Conservation (phyloP, 2,888 invertebrate genomes). For the Rotaria socialis region DNA sequence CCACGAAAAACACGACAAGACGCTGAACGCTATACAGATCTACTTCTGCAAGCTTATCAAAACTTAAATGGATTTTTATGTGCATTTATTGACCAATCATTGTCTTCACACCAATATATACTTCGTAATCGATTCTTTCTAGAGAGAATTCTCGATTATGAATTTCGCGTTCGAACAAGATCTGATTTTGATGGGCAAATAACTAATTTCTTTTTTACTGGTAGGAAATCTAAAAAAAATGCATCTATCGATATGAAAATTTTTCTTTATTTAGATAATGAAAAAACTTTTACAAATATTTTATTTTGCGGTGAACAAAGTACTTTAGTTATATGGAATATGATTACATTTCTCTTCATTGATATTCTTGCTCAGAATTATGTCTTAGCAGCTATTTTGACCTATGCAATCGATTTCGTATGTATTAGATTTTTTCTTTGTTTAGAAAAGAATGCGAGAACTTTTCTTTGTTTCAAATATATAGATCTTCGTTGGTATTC, state of each 20-base stretch:
- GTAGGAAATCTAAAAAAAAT: background rate
- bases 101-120: background rate
- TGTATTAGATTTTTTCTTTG: background rate
- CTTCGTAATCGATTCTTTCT: constrained; percentile 68
- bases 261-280: background rate
- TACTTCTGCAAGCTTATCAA: background rate
- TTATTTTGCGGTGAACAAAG: constrained; percentile 73
- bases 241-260: too few relatives aligned
- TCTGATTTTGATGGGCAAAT: background rate
- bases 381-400: constrained; percentile 65
- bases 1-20: background rate
- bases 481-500: background rate
- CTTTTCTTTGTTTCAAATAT: background rate
- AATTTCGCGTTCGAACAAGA: constrained; percentile 64
- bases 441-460: background rate
- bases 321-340: constrained; percentile 68
- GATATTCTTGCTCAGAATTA: constrained; percentile 65
- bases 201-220: background rate
- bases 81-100: background rate
- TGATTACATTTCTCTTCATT: constrained; percentile 67
- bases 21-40: background rate
- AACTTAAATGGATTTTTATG: background rate
- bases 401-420: constrained; percentile 53
- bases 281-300: constrained; percentile 66
- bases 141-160: constrained; percentile 68